phyloP scores from a whole-genome alignment of 2,888 invertebrate genomes.

The Sarcophaga rosellei region DNA sequence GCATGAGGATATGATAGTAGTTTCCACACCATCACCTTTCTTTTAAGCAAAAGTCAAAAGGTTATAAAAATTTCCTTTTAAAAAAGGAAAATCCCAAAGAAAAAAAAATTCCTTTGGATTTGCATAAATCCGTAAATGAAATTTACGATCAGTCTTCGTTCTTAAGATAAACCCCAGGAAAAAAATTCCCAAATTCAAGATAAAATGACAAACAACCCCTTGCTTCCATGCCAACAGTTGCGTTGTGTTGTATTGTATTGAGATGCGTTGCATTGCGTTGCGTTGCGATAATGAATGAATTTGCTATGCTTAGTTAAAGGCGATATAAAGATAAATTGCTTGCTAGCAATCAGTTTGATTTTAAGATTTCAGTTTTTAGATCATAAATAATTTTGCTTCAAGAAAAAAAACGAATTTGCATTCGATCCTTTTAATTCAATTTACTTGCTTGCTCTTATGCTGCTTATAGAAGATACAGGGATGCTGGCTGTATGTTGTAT shows the following conservation, averaged over 20 bases:
- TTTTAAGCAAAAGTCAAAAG: constrained; percentile 54
- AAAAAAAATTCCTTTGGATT: constrained; percentile 34
- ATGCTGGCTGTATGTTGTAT: constrained; percentile 9
- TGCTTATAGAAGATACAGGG: not conserved
- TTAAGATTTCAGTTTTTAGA: constrained; percentile 46
- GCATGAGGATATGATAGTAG: no score
- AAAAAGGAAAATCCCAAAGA: constrained; percentile 40
- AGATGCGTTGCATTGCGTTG: no score
- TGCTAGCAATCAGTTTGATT: constrained; percentile 35
- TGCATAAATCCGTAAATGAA: constrained; percentile 55
- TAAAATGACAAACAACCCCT: not conserved
- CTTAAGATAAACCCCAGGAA: no score
- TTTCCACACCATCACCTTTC: constrained; percentile 44
- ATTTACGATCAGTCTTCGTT: not conserved
- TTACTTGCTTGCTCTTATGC: no score
- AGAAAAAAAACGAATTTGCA: constrained; percentile 62
- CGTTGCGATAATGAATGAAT: constrained; percentile 13
- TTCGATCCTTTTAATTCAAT: constrained; percentile 56
- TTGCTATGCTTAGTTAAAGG: constrained; percentile 63
- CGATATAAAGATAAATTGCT: constrained; percentile 60
- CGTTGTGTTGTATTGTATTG: no score
- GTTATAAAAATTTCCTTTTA: constrained; percentile 30
- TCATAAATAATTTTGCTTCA: constrained; percentile 60
- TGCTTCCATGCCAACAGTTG: not conserved
- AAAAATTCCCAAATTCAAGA: not conserved